Conservation (phyloP, 1,140 invertebrate species). For the Dreissena rostriformis region DNA sequence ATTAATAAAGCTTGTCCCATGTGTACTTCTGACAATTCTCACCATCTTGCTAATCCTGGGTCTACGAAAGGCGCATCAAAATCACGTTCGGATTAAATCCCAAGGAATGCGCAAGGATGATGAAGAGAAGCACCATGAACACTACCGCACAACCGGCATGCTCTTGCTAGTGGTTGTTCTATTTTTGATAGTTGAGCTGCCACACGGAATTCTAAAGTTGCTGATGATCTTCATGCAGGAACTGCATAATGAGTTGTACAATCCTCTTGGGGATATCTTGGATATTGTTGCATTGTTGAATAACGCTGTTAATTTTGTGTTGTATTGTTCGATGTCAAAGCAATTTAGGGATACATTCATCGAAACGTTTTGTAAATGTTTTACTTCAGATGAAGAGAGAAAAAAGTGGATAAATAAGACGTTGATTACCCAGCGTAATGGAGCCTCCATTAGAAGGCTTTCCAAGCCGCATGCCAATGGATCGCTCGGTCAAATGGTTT, state of each 20-base stretch:
- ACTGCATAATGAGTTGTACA: slow-evolving; percentile 78
- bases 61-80: slow-evolving; percentile 81
- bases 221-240: slow-evolving; percentile 64
- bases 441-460: too few species aligned
- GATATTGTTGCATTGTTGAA: slow-evolving; percentile 95
- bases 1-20: slow-evolving; percentile 81
- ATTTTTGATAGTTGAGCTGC: slow-evolving; percentile 94
- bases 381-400: neutral
- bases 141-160: slow-evolving; percentile 95
- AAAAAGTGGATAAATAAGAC: too few species aligned
- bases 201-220: slow-evolving; percentile 82
- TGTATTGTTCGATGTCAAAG: slow-evolving; percentile 92
- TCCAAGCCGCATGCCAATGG: too few species aligned
- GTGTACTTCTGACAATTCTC: slow-evolving; percentile 81
- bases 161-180: slow-evolving; percentile 92
- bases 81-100: slow-evolving; percentile 76
- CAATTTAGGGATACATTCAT: slow-evolving; percentile 52
- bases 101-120: slow-evolving; percentile 75
- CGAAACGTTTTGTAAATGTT: slow-evolving; percentile 46
- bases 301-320: slow-evolving; percentile 94
- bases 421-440: too few species aligned
- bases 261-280: slow-evolving; percentile 91
- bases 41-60: slow-evolving; percentile 81
- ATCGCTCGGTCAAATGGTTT: too few species aligned
- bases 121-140: slow-evolving; percentile 79